phyloP scores from a whole-genome alignment of 2,888 invertebrate genomes.

The Parnassius orleans region DNA sequence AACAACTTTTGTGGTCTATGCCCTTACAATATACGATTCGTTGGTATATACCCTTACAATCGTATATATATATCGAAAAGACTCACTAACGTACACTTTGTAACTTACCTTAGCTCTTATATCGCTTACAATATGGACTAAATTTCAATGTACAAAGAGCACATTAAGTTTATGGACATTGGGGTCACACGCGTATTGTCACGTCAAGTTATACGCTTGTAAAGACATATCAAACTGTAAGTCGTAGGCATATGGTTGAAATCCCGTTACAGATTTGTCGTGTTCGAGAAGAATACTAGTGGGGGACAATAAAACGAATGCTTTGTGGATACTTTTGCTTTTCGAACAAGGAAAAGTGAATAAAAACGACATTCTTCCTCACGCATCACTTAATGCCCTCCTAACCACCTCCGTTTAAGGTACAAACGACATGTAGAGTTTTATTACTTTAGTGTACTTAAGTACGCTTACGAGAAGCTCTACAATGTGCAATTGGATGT shows the following conservation, averaged over 20 bases:
- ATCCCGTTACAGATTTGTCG: constrained; percentile 9
- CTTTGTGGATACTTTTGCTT: constrained; percentile 37
- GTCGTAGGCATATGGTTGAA: constrained; percentile 10
- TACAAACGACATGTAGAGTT: background rate
- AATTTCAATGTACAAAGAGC: constrained; percentile 1
- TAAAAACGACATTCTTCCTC: constrained; percentile 22
- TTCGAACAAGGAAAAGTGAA: constrained; percentile 39
- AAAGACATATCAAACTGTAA: constrained; percentile 21
- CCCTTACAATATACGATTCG: constrained; percentile 3
- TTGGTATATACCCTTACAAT: background rate
- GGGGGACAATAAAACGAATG: constrained; percentile 31
- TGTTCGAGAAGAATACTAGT: background rate
- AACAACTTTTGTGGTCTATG: constrained; percentile 10
- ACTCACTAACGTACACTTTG: background rate
- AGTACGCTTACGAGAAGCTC: background rate
- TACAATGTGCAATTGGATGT: no score
- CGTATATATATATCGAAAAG: background rate
- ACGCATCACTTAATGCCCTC: constrained; percentile 16
- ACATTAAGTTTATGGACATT: constrained; percentile 26
- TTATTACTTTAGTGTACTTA: constrained; percentile 1
- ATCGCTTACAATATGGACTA: background rate
- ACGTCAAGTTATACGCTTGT: constrained; percentile 28
- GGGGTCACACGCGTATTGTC: constrained; percentile 36
- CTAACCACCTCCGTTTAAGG: constrained; percentile 5
- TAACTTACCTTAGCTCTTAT: background rate